These are phyloP conservation scores for Megatriorchis doriae DNA, from an alignment of 2,113 vertebrate species.

Conservation along the genomic window DNA sequence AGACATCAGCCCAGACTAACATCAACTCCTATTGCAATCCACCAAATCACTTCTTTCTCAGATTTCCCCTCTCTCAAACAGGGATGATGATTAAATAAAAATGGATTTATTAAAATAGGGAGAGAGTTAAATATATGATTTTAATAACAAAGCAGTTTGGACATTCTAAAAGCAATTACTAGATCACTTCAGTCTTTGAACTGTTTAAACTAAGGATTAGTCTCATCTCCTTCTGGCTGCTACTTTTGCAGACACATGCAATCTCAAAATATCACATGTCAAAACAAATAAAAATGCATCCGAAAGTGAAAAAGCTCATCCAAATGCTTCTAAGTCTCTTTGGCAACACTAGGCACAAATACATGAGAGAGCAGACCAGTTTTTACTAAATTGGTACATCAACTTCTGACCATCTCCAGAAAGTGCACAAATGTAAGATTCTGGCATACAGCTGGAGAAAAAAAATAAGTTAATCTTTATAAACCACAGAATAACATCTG, in stretches of 20 bases:
- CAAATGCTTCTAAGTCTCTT: not conserved
- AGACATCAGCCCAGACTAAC: not conserved
- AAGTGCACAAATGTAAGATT: not conserved
- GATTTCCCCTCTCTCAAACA: not conserved
- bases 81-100: not conserved
- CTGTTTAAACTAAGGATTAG: not conserved
- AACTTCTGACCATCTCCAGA: not conserved
- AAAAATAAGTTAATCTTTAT: not conserved
- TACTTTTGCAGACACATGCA: not conserved
- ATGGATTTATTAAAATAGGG: not conserved
- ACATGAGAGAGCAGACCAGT: not conserved
- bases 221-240: not conserved
- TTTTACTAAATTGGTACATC: not conserved
- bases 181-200: not conserved
- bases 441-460: not conserved
- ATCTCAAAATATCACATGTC: not conserved
- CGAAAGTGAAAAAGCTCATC: not conserved
- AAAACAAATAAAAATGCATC: not conserved
- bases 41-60: not conserved
- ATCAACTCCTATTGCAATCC: not conserved
- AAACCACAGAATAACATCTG: constrained; percentile 39
- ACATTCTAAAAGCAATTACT: not conserved
- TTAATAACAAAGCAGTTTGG: not conserved
- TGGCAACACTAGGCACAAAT: not conserved
- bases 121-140: not conserved